Evolutionary conservation across 1,140 invertebrate genomes (phyloP).

Genomic region (Brachionus koreanus): DNA sequence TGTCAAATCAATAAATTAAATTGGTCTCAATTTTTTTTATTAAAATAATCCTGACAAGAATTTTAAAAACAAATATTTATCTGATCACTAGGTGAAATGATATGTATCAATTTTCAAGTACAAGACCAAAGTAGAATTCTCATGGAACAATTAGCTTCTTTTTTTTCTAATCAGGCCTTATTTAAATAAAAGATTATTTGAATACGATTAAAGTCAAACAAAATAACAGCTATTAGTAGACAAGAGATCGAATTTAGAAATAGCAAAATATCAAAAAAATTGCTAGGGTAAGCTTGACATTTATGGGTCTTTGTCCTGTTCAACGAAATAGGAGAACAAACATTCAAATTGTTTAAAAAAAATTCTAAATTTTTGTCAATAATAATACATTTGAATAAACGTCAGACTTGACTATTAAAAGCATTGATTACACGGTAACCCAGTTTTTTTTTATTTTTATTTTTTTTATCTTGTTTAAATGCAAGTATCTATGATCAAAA

Average conservation of each 20-base stretch:
- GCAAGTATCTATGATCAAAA: background rate
- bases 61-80: too few species aligned
- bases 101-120: slow-evolving; percentile 3
- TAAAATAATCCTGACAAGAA: too few species aligned
- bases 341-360: background rate
- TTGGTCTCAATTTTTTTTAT: too few species aligned
- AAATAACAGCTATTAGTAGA: background rate
- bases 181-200: background rate
- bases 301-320: background rate
- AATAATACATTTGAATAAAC: background rate
- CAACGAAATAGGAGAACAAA: background rate
- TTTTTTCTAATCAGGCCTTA: background rate
- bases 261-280: background rate
- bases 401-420: background rate
- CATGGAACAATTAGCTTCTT: background rate
- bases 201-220: background rate
- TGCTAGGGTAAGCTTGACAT: background rate
- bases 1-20: too few species aligned
- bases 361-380: background rate
- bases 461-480: background rate
- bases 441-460: background rate
- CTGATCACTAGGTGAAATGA: background rate
- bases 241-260: background rate
- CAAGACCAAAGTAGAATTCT: background rate
- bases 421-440: background rate